These are phyloP conservation scores for Temnothorax rugatulus DNA, from an alignment of 2,888 invertebrate species.

Conservation along the genomic window DNA sequence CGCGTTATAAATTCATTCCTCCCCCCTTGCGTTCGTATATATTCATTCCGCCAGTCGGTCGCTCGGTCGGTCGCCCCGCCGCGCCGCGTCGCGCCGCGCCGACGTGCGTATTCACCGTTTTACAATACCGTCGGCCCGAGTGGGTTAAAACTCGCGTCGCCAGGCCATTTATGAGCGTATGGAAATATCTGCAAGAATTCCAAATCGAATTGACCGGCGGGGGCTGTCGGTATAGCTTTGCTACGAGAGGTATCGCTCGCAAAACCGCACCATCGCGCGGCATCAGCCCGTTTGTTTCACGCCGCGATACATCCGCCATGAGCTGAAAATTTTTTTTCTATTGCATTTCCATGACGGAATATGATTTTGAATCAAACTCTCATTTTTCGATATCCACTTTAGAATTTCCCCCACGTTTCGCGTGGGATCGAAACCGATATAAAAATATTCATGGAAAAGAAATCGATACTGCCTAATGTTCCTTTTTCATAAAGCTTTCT, in stretches of 20 bases:
- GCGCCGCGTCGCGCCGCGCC: neutral
- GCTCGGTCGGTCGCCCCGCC: neutral
- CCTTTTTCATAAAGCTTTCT: neutral
- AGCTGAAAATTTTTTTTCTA: slow-evolving; percentile 19
- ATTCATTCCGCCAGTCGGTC: slow-evolving; percentile 28
- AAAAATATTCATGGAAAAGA: neutral
- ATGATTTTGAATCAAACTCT: slow-evolving; percentile 17
- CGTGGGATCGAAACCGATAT: neutral
- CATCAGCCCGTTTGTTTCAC: slow-evolving; percentile 40
- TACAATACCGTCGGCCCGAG: slow-evolving; percentile 35
- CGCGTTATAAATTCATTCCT: slow-evolving; percentile 51
- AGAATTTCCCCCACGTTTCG: neutral
- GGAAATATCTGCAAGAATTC: slow-evolving; percentile 52
- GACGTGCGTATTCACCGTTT: slow-evolving; percentile 36
- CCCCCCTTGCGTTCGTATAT: slow-evolving; percentile 17
- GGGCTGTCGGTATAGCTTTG: slow-evolving; percentile 5
- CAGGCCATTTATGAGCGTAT: slow-evolving; percentile 34
- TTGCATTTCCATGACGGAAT: slow-evolving; percentile 1
- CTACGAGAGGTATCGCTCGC: slow-evolving; percentile 40
- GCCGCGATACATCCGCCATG: slow-evolving; percentile 34
- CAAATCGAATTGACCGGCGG: slow-evolving; percentile 43
- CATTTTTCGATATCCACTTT: neutral
- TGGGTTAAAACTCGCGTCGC: slow-evolving; percentile 49
- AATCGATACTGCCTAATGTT: neutral
- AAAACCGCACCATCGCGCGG: slow-evolving; percentile 31